phyloP scores from a whole-genome alignment of 2,888 invertebrate genomes.

The Crioceris asparagi region DNA sequence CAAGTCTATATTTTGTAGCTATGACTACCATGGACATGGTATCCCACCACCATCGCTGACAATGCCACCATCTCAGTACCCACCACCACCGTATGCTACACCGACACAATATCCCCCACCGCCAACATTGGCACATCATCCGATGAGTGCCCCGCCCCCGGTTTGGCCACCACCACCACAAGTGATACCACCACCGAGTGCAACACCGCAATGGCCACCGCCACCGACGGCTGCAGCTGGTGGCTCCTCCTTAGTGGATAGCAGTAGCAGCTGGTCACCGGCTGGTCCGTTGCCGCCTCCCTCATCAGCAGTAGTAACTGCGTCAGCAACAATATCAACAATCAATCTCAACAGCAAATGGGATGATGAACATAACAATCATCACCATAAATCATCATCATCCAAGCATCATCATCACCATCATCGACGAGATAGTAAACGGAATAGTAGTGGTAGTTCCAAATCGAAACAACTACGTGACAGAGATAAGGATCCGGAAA shows the following conservation, averaged over 20 bases:
- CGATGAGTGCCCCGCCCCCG: conserved; percentile 14
- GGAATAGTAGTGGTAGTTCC: conserved; percentile 10
- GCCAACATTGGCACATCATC: conserved; percentile 4
- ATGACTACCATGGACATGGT: conserved; percentile 25
- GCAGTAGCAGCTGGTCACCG: too few species aligned
- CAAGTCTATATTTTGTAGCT: conserved; percentile 24
- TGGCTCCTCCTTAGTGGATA: too few species aligned
- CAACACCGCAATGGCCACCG: conserved; percentile 20
- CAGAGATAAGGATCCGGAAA: conserved; percentile 27
- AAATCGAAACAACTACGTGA: conserved; percentile 14
- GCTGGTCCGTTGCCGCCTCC: conserved; percentile 18
- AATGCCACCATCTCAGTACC: conserved; percentile 21
- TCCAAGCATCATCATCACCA: too few species aligned
- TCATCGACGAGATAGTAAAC: conserved; percentile 6
- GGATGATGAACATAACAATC: too few species aligned
- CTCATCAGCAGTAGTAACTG: too few species aligned
- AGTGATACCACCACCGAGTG: conserved; percentile 15
- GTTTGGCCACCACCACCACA: conserved; percentile 18
- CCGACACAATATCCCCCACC: conserved; percentile 17
- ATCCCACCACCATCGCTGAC: conserved; percentile 23
- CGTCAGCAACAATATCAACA: too few species aligned
- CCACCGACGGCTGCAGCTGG: conserved; percentile 11
- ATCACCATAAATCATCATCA: too few species aligned
- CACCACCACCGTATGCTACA: conserved; percentile 11
- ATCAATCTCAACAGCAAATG: too few species aligned